These are phyloP conservation scores for Zosterops borbonicus DNA, from an alignment of 2,113 vertebrate species.

Conservation along the genomic window DNA sequence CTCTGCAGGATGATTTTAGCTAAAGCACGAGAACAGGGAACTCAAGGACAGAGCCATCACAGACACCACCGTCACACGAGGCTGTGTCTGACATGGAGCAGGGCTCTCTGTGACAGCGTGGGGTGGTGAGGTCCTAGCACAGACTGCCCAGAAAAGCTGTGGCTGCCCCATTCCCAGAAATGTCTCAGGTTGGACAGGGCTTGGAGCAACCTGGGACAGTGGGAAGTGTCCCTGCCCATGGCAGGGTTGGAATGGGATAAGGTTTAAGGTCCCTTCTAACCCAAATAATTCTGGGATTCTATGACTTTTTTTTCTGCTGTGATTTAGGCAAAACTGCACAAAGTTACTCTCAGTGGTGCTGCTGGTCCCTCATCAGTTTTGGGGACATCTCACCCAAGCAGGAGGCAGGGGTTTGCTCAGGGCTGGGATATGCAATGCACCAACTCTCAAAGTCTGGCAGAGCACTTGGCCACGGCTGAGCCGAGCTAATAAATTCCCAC, in stretches of 20 bases:
- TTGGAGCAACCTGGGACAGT: accelerated
- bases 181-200: background rate
- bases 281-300: background rate
- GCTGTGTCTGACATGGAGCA: accelerated
- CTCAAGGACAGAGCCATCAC: background rate
- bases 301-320: background rate
- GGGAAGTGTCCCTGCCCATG: background rate
- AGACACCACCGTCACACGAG: background rate
- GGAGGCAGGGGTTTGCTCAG: background rate
- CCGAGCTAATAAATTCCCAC: background rate
- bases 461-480: background rate
- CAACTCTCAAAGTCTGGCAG: background rate
- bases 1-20: background rate
- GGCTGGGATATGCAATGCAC: background rate
- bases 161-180: background rate
- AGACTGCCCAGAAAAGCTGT: background rate
- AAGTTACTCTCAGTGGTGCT: background rate
- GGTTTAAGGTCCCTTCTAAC: background rate
- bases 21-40: background rate
- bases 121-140: background rate
- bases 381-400: background rate
- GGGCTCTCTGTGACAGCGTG: accelerated
- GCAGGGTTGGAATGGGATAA: accelerated
- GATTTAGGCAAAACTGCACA: background rate
- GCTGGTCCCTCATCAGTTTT: background rate